Base-by-base conservation (phyloP, 1,140 invertebrate genomes). In the Neuroterus valhalla region DNA sequence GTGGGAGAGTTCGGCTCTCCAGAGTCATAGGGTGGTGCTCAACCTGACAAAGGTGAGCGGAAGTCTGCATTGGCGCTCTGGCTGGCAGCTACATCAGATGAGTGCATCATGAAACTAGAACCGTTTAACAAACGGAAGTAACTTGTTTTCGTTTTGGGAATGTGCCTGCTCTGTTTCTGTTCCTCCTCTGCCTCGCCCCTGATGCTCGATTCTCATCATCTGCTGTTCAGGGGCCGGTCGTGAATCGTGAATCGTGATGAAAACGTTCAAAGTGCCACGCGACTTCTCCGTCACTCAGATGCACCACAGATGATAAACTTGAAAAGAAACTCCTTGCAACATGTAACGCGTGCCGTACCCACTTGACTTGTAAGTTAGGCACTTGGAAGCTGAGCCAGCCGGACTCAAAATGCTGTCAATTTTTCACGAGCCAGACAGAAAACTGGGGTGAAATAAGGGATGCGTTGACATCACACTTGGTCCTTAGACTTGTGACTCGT, bases 11-110 rank as follows among this genome's bases (percentile, higher is more conserved):
- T 78, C 75, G 78, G 76, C 70, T 78, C 74, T 79, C 76, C 74
- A 79, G 79, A 78, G 78, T 75, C 74, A 79, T 78, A 78, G 78
- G 80, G 74, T 73, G 80, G 80, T 81, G 80, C 78, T 79, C 78
- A 81, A 81, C 78, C 70, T 81, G 76, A 71, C 52, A 79, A 76
- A 81, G 80, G 80, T 79, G 80, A 79, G 73, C 75, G 48, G 74
- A 71, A 70, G 68, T 78, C 14, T 15, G 23, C 23, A 26, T n/a
- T n/a, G n/a, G n/a, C n/a, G n/a, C n/a, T n/a, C n/a, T n/a, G n/a
- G n/a, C 21, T 62, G 26, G 31, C 11, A 6, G 31, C 23, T 62
- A n/a, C 55, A 62, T n/a, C n/a, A n/a, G n/a, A n/a, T n/a, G 23
- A 14, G 55, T 62, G 52, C 52, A 26, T 62, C 10, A 26, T 14